These are phyloP conservation scores for Parotocinclus haroldoi DNA, from an alignment of 2,797 vertebrate genomes.

Conservation along the genomic window DNA sequence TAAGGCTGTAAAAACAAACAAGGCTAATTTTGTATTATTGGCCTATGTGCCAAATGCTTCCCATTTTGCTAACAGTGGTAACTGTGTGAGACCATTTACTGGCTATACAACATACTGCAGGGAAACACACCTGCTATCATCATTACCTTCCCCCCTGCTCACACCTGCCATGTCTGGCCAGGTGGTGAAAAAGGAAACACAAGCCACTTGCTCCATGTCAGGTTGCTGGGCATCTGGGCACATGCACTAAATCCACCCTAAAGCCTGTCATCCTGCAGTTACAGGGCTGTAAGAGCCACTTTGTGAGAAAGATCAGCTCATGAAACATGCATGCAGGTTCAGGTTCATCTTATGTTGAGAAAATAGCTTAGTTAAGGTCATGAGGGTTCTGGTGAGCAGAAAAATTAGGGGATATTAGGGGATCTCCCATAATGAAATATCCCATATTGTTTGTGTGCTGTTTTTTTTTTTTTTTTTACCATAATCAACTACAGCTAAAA, in stretches of 20 bases:
- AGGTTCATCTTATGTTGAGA: too few relatives aligned
- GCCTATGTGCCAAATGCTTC: too few relatives aligned
- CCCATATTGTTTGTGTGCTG: too few relatives aligned
- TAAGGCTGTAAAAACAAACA: neutral
- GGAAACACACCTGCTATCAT: constrained; percentile 41
- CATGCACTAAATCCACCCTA: constrained; percentile 65
- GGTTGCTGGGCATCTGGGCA: constrained; percentile 19
- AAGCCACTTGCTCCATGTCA: constrained; percentile 20
- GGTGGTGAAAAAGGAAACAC: constrained; percentile 29
- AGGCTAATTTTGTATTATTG: neutral
- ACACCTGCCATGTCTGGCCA: constrained; percentile 24
- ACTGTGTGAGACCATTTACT: constrained; percentile 33
- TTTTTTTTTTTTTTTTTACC: too few relatives aligned
- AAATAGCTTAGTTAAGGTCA: too few relatives aligned
- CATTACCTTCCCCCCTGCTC: constrained; percentile 13
- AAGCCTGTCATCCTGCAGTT: constrained; percentile 63
- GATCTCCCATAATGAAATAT: too few relatives aligned
- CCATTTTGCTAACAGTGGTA: neutral
- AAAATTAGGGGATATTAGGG: too few relatives aligned
- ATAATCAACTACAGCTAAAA: too few relatives aligned
- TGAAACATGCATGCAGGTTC: constrained; percentile 31
- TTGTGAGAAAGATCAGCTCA: constrained; percentile 61
- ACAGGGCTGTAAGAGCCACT: constrained; percentile 67
- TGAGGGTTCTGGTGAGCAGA: too few relatives aligned
- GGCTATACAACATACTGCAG: constrained; percentile 29